Percentiles rank a stretch among this genome's conserved stretches.
Evolutionary conservation across 2,113 vertebrate genomes (phyloP).

Genomic region (Dendropsophus ebraccatus): DNA sequence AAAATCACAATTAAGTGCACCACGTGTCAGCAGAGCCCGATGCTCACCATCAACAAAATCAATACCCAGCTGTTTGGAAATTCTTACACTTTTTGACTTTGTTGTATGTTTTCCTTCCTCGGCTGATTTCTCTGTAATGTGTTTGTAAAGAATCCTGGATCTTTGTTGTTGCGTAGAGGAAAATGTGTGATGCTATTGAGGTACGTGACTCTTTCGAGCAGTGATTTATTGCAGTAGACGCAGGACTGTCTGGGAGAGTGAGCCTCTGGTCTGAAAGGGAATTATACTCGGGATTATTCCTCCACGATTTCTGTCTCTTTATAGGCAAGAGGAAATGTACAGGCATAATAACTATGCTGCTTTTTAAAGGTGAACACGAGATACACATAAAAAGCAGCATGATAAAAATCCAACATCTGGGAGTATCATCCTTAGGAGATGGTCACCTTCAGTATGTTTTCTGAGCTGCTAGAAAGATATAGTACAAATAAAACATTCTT

Average conservation of each 20-base stretch:
- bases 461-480: not conserved
- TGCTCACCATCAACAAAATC: conserved; percentile 69
- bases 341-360: not conserved
- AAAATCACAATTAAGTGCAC: conserved; percentile 72
- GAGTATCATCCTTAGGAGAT: not conserved
- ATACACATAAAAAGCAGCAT: conserved; percentile 8
- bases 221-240: conserved; percentile 26
- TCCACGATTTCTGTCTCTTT: not conserved
- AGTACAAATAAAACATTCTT: not conserved
- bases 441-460: conserved; percentile 3
- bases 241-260: conserved; percentile 28
- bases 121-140: conserved; percentile 60
- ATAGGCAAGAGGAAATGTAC: conserved; percentile 1
- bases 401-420: conserved; percentile 28
- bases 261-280: conserved; percentile 13
- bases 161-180: conserved; percentile 22
- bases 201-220: conserved; percentile 1
- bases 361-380: conserved; percentile 21
- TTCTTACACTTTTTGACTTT: conserved; percentile 63
- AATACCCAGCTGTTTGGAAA: conserved; percentile 67
- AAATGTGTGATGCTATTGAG: conserved; percentile 28
- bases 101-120: conserved; percentile 59
- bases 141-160: conserved; percentile 56
- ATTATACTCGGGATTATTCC: conserved; percentile 10
- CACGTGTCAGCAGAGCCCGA: conserved; percentile 64